A percentile compares a stretch with the other conserved stretches of the same genome.
These are phyloP conservation scores for Ploceus nigricollis DNA, from an alignment of 2,113 vertebrate species.

Conservation along the genomic window DNA sequence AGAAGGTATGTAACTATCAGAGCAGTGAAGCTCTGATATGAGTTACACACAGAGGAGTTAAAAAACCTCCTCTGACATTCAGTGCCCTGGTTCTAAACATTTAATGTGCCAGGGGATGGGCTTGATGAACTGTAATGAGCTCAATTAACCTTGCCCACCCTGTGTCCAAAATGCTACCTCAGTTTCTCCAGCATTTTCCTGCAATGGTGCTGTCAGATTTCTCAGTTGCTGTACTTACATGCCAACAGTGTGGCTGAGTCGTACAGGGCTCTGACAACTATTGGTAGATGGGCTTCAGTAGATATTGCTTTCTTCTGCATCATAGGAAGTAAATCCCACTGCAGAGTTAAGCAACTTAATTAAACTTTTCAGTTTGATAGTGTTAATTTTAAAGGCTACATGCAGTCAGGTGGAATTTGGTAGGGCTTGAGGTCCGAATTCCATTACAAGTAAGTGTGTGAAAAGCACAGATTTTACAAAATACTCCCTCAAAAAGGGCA, in stretches of 20 bases:
- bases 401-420: background rate
- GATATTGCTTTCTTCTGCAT: background rate
- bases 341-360: background rate
- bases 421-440: background rate
- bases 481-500: background rate
- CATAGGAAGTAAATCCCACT: rapidly evolving
- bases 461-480: background rate
- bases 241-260: background rate
- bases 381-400: background rate
- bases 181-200: background rate
- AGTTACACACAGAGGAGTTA: background rate
- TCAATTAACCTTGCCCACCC: background rate
- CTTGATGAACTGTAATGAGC: background rate
- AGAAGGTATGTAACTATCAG: background rate
- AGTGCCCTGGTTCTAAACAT: background rate
- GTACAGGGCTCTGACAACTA: background rate
- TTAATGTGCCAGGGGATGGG: background rate
- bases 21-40: background rate
- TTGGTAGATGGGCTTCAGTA: background rate
- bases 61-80: background rate
- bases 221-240: background rate
- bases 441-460: background rate
- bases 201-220: background rate
- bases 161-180: background rate
- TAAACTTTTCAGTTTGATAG: background rate